phyloP scores from a whole-genome alignment of 2,113 vertebrate species.

The Eonycteris spelaea region DNA sequence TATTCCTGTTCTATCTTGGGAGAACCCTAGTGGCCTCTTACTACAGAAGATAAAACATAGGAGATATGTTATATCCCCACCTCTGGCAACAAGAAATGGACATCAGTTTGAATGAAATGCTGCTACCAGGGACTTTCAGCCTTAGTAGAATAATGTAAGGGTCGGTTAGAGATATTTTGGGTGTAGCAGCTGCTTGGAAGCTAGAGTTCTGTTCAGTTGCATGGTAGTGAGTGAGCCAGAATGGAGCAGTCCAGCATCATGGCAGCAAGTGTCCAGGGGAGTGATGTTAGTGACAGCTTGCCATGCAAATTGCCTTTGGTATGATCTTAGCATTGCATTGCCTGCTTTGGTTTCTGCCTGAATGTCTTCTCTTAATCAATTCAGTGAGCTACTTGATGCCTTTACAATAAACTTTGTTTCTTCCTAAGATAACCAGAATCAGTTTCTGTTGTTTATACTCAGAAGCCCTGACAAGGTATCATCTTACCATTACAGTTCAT shows the following conservation, averaged over 20 bases:
- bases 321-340: background rate
- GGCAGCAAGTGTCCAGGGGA: too few relatives aligned
- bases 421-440: background rate
- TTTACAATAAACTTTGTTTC: background rate
- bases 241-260: too few relatives aligned
- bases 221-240: background rate
- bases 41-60: background rate
- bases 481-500: background rate
- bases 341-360: background rate
- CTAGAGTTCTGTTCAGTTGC: background rate
- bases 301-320: background rate
- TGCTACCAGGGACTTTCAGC: background rate
- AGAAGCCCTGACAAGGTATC: background rate
- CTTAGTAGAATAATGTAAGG: background rate
- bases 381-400: background rate
- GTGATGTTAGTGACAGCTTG: background rate
- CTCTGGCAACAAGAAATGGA: background rate
- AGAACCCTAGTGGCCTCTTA: background rate
- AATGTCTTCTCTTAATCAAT: background rate
- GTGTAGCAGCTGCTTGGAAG: background rate
- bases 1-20: background rate
- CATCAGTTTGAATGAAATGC: background rate
- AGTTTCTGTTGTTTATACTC: background rate
- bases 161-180: background rate
- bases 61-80: background rate